Evolutionary conservation across 2,888 invertebrate species (phyloP).

Genomic region (Drosophila nr. perissopoda): DNA sequence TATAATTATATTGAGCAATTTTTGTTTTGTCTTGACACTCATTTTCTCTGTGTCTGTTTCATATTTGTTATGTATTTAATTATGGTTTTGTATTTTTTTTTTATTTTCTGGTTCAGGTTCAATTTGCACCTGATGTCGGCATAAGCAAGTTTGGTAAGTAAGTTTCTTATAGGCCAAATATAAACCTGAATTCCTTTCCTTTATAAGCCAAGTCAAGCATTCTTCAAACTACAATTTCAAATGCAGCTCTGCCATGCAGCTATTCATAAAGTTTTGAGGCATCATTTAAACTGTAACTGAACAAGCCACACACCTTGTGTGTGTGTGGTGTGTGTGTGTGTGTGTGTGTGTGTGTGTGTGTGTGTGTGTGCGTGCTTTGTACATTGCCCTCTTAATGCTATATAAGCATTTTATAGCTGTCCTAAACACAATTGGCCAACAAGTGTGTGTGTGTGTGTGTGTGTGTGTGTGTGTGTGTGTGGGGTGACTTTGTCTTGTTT

Average conservation of each 20-base stretch:
- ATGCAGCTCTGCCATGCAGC: background rate
- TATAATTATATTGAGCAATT: conserved; percentile 32
- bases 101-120: conserved; percentile 18
- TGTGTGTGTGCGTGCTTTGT: conserved; percentile 15
- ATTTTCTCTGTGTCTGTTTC: conserved; percentile 1
- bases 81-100: background rate
- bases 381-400: conserved; percentile 44
- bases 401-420: conserved; percentile 21
- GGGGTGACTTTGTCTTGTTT: conserved; percentile 27
- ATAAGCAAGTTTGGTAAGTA: conserved; percentile 1
- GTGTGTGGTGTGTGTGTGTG: background rate
- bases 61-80: conserved; percentile 6
- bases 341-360: background rate
- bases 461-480: background rate
- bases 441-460: conserved; percentile 8
- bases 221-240: background rate
- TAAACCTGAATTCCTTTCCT: background rate
- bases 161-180: background rate
- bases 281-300: background rate
- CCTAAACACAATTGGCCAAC: conserved; percentile 17
- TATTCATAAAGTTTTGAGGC: background rate
- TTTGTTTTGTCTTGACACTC: conserved; percentile 1
- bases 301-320: background rate
- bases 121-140: conserved; percentile 25
- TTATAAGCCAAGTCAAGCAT: background rate